Conservation (phyloP, 64 coral and sea anemone genomes). For the Astreopora myriophthalma region DNA sequence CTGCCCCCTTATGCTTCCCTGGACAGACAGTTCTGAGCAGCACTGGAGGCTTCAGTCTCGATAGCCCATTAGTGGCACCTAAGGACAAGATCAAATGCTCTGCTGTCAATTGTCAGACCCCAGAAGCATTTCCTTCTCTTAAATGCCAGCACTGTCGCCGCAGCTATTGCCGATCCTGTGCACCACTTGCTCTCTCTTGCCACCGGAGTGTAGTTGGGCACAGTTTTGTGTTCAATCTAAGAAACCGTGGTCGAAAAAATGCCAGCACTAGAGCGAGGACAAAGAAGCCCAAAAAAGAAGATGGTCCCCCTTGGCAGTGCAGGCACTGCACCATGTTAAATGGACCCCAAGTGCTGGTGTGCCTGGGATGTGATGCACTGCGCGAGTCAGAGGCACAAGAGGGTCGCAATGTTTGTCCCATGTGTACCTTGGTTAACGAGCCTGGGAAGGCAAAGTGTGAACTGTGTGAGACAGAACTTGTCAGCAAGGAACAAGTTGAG, state of each 20-base stretch:
- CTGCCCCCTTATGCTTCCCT: neutral
- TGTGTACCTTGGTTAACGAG: conserved; percentile 94
- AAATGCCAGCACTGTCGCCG: conserved; percentile 69
- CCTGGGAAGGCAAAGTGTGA: conserved; percentile 88
- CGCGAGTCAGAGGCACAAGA: conserved; percentile 67
- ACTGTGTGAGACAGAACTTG: conserved; percentile 74
- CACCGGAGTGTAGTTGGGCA: conserved; percentile 63
- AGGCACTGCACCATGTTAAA: conserved; percentile 88
- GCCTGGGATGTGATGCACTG: conserved; percentile 74
- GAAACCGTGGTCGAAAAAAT: neutral
- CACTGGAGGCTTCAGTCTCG: neutral
- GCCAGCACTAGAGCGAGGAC: neutral
- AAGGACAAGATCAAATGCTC: conserved; percentile 56
- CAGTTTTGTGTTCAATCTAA: neutral
- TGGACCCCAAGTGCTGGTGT: conserved; percentile 67
- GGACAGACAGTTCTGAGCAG: neutral
- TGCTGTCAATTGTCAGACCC: conserved; percentile 59
- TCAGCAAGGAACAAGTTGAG: neutral
- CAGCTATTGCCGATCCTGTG: conserved; percentile 66
- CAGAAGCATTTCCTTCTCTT: neutral
- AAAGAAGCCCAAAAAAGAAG: neutral
- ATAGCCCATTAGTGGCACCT: neutral
- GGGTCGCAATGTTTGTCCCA: conserved; percentile 70
- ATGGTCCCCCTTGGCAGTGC: conserved; percentile 66
- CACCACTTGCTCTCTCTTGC: conserved; percentile 38